A percentile compares a stretch with the other conserved stretches of the same genome.
Evolutionary conservation across 2,888 invertebrate species (phyloP).

Genomic region (Melanophora roralis): DNA sequence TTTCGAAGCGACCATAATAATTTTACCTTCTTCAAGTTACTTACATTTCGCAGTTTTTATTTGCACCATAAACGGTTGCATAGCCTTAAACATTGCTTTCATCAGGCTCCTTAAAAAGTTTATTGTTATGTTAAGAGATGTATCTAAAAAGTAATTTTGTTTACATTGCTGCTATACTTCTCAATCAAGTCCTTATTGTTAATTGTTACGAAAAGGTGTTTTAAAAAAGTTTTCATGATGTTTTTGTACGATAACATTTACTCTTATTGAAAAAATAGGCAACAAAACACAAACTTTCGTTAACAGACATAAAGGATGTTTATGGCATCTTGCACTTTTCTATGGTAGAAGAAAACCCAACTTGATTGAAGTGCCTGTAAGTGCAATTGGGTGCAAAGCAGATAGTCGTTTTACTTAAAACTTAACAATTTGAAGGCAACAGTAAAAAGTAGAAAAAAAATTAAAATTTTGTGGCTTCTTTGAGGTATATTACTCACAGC

Average conservation of each 20-base stretch:
- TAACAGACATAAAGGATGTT: neutral
- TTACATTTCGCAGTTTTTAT: no score
- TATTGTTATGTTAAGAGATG: conserved; percentile 29
- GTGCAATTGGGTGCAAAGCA: neutral
- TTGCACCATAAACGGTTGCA: no score
- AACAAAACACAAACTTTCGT: neutral
- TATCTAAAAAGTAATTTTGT: conserved; percentile 3
- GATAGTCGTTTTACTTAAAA: conserved; percentile 40
- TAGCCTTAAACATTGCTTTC: conserved; percentile 3
- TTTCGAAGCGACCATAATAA: no score
- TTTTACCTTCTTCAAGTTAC: no score
- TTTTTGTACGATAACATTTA: conserved; percentile 28
- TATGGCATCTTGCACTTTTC: conserved; percentile 18
- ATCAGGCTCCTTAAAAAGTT: conserved; percentile 12
- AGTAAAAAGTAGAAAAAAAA: neutral
- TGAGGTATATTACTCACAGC: neutral
- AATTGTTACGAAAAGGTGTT: neutral
- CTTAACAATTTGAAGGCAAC: neutral
- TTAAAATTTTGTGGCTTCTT: neutral
- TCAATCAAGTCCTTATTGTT: conserved; percentile 31
- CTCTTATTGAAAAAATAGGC: conserved; percentile 36
- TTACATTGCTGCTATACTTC: neutral
- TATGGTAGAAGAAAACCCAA: conserved; percentile 9
- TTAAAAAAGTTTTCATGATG: conserved; percentile 1
- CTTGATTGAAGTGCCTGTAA: conserved; percentile 25